Evolutionary conservation across 2,797 vertebrate genomes (phyloP), one percentile per base, ranked within the genome.

Genomic region (Tokudaia tokunoshimensis): DNA sequence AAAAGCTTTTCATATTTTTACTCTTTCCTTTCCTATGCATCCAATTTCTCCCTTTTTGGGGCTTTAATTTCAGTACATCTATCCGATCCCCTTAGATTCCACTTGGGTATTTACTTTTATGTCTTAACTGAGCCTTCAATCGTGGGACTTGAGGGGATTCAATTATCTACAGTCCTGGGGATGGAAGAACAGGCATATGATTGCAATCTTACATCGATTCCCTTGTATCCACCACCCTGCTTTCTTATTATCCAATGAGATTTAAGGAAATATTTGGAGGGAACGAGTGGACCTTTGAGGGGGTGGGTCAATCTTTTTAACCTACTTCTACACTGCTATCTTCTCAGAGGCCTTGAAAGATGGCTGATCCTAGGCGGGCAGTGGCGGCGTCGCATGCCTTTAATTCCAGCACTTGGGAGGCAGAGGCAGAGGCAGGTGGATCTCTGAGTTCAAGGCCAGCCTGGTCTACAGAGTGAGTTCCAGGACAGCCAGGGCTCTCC

Each of bases 61-160:
- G 19, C 63, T 89, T 94, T 94, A 81, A 91, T 95, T 97, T 95
- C 76, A 83, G 74, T 78, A 20, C 84, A 47, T 82, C 55, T 96
- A 61, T 83, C 50, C 92, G 50, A 85, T 92, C 89, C 44, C 86
- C 52, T 95, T 70, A 34, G 34, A 75, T 92, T 96, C 61, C 78
- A 47, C 63, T 92, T 85, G 78, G 55, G 41, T 8, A 95, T 92
- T 89, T 84, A 50, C 52, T 91, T 47, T 37, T 83, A 24, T 55
- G 83, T 37, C 17, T 61, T 94, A 52, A 37, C 20, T 78, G 50
- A 93, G 80, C 85, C 41, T 95, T 67, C 37, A 92, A 31, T 50
- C 31, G 1, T 96, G 76, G 29, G 52, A 76, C 52, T 80, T 83
- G 95, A 93, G 61, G 59, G 89, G 52, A 93, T 15, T 94, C 59